These are phyloP conservation scores for Lamellibrachia luymesi DNA, from an alignment of 1,140 invertebrate species.

Conservation along the genomic window DNA sequence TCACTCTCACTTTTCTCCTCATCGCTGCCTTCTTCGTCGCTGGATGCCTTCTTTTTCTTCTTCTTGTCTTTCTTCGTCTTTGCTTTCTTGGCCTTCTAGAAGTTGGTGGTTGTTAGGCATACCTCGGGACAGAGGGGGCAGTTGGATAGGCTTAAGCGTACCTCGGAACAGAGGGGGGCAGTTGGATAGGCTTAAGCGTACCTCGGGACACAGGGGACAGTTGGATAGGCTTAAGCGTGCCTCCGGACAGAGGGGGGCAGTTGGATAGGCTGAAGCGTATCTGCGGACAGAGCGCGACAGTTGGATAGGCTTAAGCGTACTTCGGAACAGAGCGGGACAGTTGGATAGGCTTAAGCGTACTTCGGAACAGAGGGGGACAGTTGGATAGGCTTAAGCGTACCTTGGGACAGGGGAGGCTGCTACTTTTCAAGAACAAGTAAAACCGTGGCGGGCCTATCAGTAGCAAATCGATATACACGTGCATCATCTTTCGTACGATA, in stretches of 20 bases:
- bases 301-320: not conserved
- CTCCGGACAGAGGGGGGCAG: too few relatives aligned
- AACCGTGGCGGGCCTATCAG: not conserved
- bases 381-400: not conserved
- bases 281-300: too few relatives aligned
- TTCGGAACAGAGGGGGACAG: too few relatives aligned
- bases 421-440: not conserved
- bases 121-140: too few relatives aligned
- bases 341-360: not conserved
- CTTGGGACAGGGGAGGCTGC: not conserved
- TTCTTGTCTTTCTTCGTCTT: constrained; percentile 7
- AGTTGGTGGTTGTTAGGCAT: not conserved
- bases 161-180: not conserved
- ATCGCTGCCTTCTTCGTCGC: not conserved
- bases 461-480: not conserved
- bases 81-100: not conserved
- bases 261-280: too few relatives aligned
- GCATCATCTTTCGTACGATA: too few relatives aligned
- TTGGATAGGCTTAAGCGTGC: not conserved
- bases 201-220: not conserved
- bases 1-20: constrained; percentile 6
- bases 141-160: not conserved
- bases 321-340: too few relatives aligned
- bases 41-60: not conserved
- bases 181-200: not conserved